These are phyloP conservation scores for Nemoura dubitans DNA, from an alignment of 2,888 invertebrate genomes.

Conservation along the genomic window DNA sequence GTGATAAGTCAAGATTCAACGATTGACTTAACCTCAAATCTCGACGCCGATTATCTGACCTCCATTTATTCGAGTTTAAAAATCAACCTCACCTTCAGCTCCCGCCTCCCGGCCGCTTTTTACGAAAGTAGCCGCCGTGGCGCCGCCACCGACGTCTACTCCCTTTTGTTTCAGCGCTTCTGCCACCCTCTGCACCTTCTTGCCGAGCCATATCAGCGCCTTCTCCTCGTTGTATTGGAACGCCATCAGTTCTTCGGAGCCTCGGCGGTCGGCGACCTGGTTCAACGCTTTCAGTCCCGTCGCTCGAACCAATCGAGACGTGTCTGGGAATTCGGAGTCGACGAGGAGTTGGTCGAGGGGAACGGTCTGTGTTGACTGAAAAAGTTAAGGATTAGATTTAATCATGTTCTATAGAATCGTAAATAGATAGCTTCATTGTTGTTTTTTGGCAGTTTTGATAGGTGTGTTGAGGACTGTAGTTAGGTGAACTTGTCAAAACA, in stretches of 20 bases:
- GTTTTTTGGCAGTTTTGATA: too few relatives aligned
- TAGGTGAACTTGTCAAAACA: too few relatives aligned
- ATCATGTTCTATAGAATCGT: too few relatives aligned
- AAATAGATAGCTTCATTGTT: too few relatives aligned
- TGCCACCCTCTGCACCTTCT: slow-evolving; percentile 74
- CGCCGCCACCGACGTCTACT: slow-evolving; percentile 75
- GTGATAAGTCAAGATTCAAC: too few relatives aligned
- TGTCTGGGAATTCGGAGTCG: slow-evolving; percentile 73
- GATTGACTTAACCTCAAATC: too few relatives aligned
- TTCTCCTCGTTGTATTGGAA: slow-evolving; percentile 85
- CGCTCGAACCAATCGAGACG: slow-evolving; percentile 65
- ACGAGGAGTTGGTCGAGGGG: slow-evolving; percentile 78
- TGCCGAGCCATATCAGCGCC: slow-evolving; percentile 76
- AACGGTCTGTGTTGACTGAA: slow-evolving; percentile 67
- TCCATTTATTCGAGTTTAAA: too few relatives aligned
- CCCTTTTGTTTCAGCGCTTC: slow-evolving; percentile 72
- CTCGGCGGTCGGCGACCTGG: slow-evolving; percentile 71
- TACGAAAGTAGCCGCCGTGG: slow-evolving; percentile 79
- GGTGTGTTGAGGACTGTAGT: too few relatives aligned
- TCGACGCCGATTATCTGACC: neutral
- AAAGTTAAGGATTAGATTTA: too few relatives aligned
- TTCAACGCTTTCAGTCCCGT: slow-evolving; percentile 68
- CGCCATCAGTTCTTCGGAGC: slow-evolving; percentile 75
- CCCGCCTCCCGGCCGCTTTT: slow-evolving; percentile 69
- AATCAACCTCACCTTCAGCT: slow-evolving; percentile 52